Evolutionary conservation across 2,888 invertebrate genomes (phyloP), one percentile per base, ranked within the genome.

Genomic region (Drosophila testacea): DNA sequence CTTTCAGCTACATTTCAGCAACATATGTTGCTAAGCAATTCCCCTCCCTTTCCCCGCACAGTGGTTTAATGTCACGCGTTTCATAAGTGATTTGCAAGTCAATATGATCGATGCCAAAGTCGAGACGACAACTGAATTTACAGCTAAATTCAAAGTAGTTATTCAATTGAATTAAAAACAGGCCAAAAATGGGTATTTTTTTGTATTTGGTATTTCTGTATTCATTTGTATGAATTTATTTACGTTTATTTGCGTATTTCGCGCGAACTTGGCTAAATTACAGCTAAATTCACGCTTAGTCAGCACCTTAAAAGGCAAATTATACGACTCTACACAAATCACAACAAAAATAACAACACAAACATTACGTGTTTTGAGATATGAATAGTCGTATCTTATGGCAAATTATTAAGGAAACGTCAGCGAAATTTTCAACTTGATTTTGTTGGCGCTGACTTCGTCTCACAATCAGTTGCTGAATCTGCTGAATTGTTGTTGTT

Each of bases 211-310:
- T 22, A 47, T 62, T 63, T 77, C 6, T 36, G 11, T 22, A 54
- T 47, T 16, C 32, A 13, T 11, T 46, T 44, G 36, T 52, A 13
- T 64, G 41, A 36, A 47, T 59, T 36, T 52, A 47, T 52, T 65
- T 69, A 52, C 46, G 48, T 36, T 11, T 39, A 54, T 54, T 54
- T 32, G 41, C 62, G 67, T 62, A 62, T 62, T 84, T 85, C 71
- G 16, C 73, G 85, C 83, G 69, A 88, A 88, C 62, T 88, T 63
- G 64, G 68, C 85, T 67, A 70, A 88, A 83, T 83, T 79, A 87
- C 74, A 54, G 67, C 69, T 77, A 82, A 87, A 72, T 52, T 36
- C 54, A 36, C 41, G 67, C 87, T 86, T 76, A 82, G 84, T 82
- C 82, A 82, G 87, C 82, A 64, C 11, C 61, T 85, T 68, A 54